Percentiles rank a stretch among this genome's conserved stretches.
phyloP scores from a whole-genome alignment of 2,888 invertebrate species.

The Sericinus montela region DNA sequence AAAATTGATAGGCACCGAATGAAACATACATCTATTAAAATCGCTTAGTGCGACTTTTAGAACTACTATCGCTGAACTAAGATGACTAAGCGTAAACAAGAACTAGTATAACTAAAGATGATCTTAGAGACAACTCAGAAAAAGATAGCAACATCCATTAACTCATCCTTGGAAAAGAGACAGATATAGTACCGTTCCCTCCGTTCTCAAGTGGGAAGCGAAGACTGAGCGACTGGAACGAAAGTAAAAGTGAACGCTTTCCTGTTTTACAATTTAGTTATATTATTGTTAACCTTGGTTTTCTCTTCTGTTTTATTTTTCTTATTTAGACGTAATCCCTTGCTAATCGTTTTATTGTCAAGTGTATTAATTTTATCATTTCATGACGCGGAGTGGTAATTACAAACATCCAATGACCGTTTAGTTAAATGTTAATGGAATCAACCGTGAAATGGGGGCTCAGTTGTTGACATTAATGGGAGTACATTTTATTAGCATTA shows the following conservation, averaged over 20 bases:
- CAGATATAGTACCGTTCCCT: constrained; percentile 35
- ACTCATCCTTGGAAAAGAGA: constrained; percentile 38
- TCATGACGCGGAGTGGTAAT: not conserved
- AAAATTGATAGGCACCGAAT: not conserved
- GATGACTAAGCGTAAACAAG: constrained; percentile 60
- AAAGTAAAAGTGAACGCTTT: constrained; percentile 69
- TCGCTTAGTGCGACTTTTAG: constrained; percentile 51
- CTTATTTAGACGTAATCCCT: not conserved
- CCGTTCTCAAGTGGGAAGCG: constrained; percentile 54
- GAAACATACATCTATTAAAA: not conserved
- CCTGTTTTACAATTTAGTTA: constrained; percentile 33
- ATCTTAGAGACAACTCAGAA: constrained; percentile 42
- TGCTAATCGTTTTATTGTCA: not conserved
- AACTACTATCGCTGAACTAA: constrained; percentile 57
- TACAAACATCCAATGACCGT: not conserved
- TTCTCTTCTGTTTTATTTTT: not conserved
- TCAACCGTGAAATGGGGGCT: constrained; percentile 7
- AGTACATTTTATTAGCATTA: constrained; percentile 8
- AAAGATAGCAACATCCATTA: constrained; percentile 32
- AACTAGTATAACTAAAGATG: constrained; percentile 55
- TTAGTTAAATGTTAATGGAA: constrained; percentile 9
- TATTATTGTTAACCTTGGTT: constrained; percentile 33
- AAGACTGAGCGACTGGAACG: constrained; percentile 49
- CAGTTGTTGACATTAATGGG: constrained; percentile 1
- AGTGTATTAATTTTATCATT: not conserved